Evolutionary conservation across 2,797 vertebrate species (phyloP), one percentile per base, ranked within the genome.

Genomic region (Cyprinodon diabolis): DNA sequence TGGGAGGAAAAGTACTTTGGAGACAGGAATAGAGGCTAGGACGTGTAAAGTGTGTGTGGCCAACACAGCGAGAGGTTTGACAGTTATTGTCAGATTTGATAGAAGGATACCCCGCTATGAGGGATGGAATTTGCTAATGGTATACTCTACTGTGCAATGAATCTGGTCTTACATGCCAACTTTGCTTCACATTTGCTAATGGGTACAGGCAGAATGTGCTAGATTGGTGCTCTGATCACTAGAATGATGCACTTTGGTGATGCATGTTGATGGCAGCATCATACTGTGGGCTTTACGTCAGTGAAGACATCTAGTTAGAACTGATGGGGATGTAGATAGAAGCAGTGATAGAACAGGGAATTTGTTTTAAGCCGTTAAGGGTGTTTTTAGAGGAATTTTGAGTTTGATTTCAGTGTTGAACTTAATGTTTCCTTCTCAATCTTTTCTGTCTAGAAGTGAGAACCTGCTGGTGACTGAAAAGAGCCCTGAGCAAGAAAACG

Each of bases 1-100:
- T 92, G 91, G 91, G 87, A 92, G 89, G 88, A 89, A 92, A 92
- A 89, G 80, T 82, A 84, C 88, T 91, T 92, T 88, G 87, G 89
- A 93, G 90, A 89, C 70, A 69, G 81, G 72, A 88, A 78, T 72
- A 78, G 83, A 81, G 78, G 78, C 72, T 56, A 75, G 77, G 65
- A 82, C 74, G 79, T 90, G 85, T 88, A 81, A 79, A 78, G 71
- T 66, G 83, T 85, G 88, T 90, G 89, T 76, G 88, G 83, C 85
- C 79, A 75, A 83, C 84, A 67, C 86, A 82, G 88, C 72, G 56
- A 69, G 79, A 85, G 70, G 82, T 86, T 87, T 91, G 91, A 92
- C 84, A 85, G 88, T 92, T 90, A 91, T 90, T 91, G 87, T 92
- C 90, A 91, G 82, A 86, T 90, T 89, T 90, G 71, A 86, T 89